Percentiles rank a stretch among this genome's conserved stretches.
Evolutionary conservation across 92 coral and sea anemone species (phyloP).

Genomic region (Paragorgia papillata): DNA sequence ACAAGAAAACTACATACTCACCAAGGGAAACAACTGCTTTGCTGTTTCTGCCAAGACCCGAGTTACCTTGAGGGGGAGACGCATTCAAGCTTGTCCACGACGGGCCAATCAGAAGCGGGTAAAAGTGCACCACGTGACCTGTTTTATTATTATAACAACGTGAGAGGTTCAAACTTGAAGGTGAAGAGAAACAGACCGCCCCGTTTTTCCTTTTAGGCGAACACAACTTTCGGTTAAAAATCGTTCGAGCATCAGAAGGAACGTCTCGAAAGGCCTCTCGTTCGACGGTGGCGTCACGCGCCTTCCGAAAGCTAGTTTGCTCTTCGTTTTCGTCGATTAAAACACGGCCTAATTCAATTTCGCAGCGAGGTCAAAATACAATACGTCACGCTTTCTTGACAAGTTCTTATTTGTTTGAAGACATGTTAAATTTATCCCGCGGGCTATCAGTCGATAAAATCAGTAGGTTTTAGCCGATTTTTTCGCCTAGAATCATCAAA

Average conservation of each 20-base stretch:
- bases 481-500: background rate
- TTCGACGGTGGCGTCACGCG: background rate
- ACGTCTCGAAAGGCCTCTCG: background rate
- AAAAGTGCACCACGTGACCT: conserved; percentile 41
- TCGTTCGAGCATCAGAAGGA: background rate
- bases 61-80: conserved; percentile 44
- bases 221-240: background rate
- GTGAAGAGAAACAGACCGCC: conserved; percentile 30
- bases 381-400: conserved; percentile 41
- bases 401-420: conserved; percentile 39
- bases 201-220: conserved; percentile 9
- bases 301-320: conserved; percentile 8
- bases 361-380: conserved; percentile 44
- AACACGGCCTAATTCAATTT: conserved; percentile 27
- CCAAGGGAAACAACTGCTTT: conserved; percentile 50
- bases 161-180: conserved; percentile 25
- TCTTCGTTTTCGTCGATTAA: conserved; percentile 12
- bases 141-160: conserved; percentile 43
- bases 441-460: background rate
- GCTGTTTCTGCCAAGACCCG: conserved; percentile 47
- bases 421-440: background rate
- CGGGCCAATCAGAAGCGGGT: conserved; percentile 29
- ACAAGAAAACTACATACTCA: conserved; percentile 34
- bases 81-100: conserved; percentile 41
- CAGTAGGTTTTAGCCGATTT: background rate